phyloP scores from a whole-genome alignment of 2,113 vertebrate genomes.

The Hemibates koningsi region DNA sequence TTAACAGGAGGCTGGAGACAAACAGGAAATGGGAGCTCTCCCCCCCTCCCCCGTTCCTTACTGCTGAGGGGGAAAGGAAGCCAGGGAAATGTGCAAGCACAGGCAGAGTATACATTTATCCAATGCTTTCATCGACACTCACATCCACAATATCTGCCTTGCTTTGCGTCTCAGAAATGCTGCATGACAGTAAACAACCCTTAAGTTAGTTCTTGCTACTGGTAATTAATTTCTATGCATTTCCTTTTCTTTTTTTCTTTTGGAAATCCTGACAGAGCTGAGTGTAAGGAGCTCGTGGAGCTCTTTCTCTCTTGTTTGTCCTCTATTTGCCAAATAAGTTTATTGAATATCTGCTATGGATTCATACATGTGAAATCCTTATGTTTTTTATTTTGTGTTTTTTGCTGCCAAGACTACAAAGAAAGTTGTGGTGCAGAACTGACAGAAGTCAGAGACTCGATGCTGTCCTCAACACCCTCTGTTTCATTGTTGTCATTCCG shows the following conservation, averaged over 20 bases:
- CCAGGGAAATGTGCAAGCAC: slow-evolving; percentile 64
- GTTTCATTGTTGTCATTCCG: slow-evolving; percentile 74
- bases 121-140: slow-evolving; percentile 16
- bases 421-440: neutral
- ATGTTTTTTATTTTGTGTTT: slow-evolving; percentile 55
- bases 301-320: slow-evolving; percentile 44
- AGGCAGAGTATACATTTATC: slow-evolving; percentile 30
- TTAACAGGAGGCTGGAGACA: slow-evolving; percentile 47
- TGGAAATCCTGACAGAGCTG: slow-evolving; percentile 68
- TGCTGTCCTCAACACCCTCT: slow-evolving; percentile 24
- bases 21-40: slow-evolving; percentile 53
- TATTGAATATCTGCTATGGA: slow-evolving; percentile 71
- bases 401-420: slow-evolving; percentile 57
- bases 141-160: slow-evolving; percentile 61
- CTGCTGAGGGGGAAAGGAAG: slow-evolving; percentile 57
- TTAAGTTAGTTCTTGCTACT: slow-evolving; percentile 66
- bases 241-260: slow-evolving; percentile 59
- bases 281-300: slow-evolving; percentile 26
- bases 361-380: slow-evolving; percentile 73
- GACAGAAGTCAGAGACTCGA: slow-evolving; percentile 2
- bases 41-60: slow-evolving; percentile 51
- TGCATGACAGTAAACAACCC: slow-evolving; percentile 81
- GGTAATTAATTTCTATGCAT: slow-evolving; percentile 82
- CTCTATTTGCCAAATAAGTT: slow-evolving; percentile 90
- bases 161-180: slow-evolving; percentile 71